Conservation (phyloP, 2,888 invertebrate genomes). For the Acanthococcus lagerstroemiae region DNA sequence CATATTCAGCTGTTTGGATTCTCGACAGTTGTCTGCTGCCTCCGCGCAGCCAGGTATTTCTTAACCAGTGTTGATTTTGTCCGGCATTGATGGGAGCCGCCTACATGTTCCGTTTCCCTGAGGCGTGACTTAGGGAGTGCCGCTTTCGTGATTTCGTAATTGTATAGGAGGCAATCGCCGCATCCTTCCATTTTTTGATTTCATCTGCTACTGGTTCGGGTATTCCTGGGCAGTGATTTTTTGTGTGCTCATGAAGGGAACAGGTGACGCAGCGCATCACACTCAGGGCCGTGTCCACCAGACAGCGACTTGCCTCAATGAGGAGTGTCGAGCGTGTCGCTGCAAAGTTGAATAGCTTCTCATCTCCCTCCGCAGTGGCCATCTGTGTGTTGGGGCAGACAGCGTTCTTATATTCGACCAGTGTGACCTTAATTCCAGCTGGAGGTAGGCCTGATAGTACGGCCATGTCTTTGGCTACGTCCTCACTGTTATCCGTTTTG, state of each 20-base stretch:
- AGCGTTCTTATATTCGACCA: too few species aligned
- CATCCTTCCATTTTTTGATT: background rate
- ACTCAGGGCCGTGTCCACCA: background rate
- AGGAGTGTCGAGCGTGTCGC: too few species aligned
- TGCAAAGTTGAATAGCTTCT: too few species aligned
- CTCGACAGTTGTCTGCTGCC: too few species aligned
- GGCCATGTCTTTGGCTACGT: too few species aligned
- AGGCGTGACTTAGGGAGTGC: background rate
- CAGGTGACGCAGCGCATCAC: background rate
- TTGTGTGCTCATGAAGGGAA: background rate
- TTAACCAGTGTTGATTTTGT: background rate
- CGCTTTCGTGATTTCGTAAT: background rate
- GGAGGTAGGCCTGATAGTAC: too few species aligned
- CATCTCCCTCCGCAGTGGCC: too few species aligned
- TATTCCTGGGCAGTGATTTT: background rate
- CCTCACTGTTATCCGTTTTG: too few species aligned
- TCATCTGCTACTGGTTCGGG: background rate
- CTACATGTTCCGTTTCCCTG: background rate
- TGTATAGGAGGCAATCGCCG: background rate
- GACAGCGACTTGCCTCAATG: too few species aligned
- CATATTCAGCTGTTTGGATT: background rate
- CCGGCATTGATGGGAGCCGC: background rate
- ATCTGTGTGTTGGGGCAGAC: too few species aligned
- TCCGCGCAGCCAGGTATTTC: too few species aligned
- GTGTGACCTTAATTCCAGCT: too few species aligned